phyloP scores from a whole-genome alignment of 2,113 vertebrate species.

The Ahaetulla prasina region DNA sequence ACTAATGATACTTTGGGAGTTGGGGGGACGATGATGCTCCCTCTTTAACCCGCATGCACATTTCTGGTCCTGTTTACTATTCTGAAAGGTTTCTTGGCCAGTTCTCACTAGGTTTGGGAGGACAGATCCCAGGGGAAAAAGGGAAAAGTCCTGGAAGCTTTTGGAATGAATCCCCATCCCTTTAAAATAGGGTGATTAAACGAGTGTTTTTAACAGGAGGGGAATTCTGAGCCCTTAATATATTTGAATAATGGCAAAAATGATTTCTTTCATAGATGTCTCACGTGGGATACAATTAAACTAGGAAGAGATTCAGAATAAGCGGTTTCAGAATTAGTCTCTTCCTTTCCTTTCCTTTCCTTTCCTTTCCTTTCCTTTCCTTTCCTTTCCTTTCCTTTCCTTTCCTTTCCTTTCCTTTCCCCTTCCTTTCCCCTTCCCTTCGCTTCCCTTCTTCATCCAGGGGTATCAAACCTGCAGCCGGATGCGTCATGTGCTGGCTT shows the following conservation, averaged over 20 bases:
- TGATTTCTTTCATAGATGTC: conserved; percentile 41
- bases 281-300: neutral
- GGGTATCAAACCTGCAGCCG: too few species aligned
- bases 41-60: conserved; percentile 24
- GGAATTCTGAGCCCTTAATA: conserved; percentile 55
- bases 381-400: too few species aligned
- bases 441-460: too few species aligned
- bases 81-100: neutral
- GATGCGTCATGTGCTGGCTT: too few species aligned
- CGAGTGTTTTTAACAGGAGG: neutral
- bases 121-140: neutral
- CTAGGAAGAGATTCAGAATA: neutral
- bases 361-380: too few species aligned
- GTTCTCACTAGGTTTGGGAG: neutral
- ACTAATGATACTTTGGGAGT: conserved; percentile 55
- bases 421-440: too few species aligned
- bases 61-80: conserved; percentile 9
- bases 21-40: conserved; percentile 39
- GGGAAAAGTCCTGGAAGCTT: neutral
- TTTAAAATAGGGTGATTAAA: neutral
- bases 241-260: conserved; percentile 42
- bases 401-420: too few species aligned
- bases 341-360: neutral
- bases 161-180: neutral
- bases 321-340: neutral